These are phyloP conservation scores for Euura lappo DNA, from an alignment of 1,140 invertebrate genomes.

Conservation along the genomic window DNA sequence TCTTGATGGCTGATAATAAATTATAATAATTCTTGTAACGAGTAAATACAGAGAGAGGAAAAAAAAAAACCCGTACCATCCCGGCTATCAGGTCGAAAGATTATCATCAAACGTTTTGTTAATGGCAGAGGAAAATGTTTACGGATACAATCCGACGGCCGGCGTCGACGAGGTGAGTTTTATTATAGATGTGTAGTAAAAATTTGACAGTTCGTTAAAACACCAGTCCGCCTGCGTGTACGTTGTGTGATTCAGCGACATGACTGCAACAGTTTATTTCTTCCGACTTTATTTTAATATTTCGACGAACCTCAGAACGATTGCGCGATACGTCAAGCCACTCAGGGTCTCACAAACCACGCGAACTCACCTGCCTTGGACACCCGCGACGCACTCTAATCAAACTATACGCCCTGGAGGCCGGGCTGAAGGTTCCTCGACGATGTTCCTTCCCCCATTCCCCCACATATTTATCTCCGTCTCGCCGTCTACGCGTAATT, in stretches of 20 bases:
- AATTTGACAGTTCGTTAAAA: conserved; percentile 39
- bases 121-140: conserved; percentile 61
- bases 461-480: neutral
- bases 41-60: no score
- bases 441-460: neutral
- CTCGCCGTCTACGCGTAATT: neutral
- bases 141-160: conserved; percentile 57
- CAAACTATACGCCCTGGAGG: neutral
- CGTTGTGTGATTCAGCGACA: no score
- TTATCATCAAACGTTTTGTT: conserved; percentile 45
- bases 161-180: conserved; percentile 53
- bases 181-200: conserved; percentile 37
- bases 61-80: conserved; percentile 15
- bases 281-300: no score
- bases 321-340: neutral
- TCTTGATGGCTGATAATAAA: conserved; percentile 54
- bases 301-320: no score
- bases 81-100: neutral
- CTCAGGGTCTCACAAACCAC: neutral
- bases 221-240: no score
- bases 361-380: neutral
- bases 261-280: neutral
- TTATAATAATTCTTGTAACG: conserved; percentile 27
- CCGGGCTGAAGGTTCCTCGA: neutral
- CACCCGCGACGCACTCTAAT: neutral